Conservation (phyloP, 2,888 invertebrate genomes). For the Cyclophora albipunctata region DNA sequence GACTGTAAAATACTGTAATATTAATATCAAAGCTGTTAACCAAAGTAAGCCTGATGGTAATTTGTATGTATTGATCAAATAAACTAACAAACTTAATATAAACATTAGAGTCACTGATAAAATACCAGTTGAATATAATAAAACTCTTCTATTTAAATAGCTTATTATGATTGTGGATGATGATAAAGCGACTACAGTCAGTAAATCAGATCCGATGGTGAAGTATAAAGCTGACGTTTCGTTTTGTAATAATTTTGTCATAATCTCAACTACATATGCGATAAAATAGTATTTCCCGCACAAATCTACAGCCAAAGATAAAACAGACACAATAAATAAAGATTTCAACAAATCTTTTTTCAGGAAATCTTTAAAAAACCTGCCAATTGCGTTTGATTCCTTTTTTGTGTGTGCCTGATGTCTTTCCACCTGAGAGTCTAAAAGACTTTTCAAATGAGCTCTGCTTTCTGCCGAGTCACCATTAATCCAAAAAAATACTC, state of each 20-base stretch:
- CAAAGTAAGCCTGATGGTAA: slow-evolving; percentile 15
- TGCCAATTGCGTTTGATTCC: slow-evolving; percentile 1
- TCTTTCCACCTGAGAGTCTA: slow-evolving; percentile 16
- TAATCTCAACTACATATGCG: slow-evolving; percentile 32
- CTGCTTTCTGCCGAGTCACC: slow-evolving; percentile 22
- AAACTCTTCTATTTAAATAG: slow-evolving; percentile 26
- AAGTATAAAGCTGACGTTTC: slow-evolving; percentile 29
- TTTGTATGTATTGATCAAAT: slow-evolving; percentile 20
- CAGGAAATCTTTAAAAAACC: slow-evolving; percentile 13
- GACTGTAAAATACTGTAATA: slow-evolving; percentile 27
- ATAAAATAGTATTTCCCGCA: slow-evolving; percentile 33
- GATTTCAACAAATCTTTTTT: slow-evolving; percentile 31
- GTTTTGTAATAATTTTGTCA: slow-evolving; percentile 26
- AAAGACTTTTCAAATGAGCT: slow-evolving; percentile 28
- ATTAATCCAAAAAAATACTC: slow-evolving; percentile 29
- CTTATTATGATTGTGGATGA: slow-evolving; percentile 27
- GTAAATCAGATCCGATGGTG: slow-evolving; percentile 30
- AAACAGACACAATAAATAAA: slow-evolving; percentile 21
- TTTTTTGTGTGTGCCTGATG: slow-evolving; percentile 15
- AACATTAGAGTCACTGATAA: slow-evolving; percentile 28
- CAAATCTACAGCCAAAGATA: slow-evolving; percentile 31
- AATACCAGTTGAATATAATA: slow-evolving; percentile 27
- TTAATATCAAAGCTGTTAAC: slow-evolving; percentile 27
- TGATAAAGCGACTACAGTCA: slow-evolving; percentile 23
- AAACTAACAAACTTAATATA: slow-evolving; percentile 21